phyloP scores from a whole-genome alignment of 1,140 invertebrate genomes.

The Papilio helenus region DNA sequence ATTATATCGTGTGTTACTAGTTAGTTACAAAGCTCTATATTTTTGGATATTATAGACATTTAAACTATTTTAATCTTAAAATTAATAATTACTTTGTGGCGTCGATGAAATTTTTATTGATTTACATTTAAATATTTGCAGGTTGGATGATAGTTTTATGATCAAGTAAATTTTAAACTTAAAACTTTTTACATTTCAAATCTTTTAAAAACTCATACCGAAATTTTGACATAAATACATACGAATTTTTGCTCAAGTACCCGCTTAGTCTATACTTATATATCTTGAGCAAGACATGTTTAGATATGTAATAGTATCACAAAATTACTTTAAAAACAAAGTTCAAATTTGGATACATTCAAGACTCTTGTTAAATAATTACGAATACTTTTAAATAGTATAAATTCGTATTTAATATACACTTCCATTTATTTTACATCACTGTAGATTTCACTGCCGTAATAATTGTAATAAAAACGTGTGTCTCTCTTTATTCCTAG shows the following conservation, averaged over 20 bases:
- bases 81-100: not conserved
- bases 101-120: not conserved
- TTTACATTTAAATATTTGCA: not conserved
- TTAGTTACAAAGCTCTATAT: conserved; percentile 13
- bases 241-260: conserved; percentile 9
- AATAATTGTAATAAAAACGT: not conserved
- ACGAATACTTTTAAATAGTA: conserved; percentile 1
- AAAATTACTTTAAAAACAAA: conserved; percentile 33
- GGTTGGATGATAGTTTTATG: not conserved
- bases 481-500: not conserved
- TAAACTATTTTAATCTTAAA: not conserved
- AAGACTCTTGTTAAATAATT: not conserved
- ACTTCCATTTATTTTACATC: not conserved
- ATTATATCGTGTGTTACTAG: not conserved
- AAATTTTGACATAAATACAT: not conserved
- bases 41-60: not conserved
- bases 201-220: not conserved
- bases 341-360: conserved; percentile 26
- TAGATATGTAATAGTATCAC: conserved; percentile 44
- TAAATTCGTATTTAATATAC: conserved; percentile 24
- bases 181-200: not conserved
- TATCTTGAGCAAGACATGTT: conserved; percentile 13
- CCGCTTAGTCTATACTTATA: conserved; percentile 11
- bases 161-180: not conserved
- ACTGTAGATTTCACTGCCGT: too few species aligned